Conservation (phyloP, 2,113 vertebrate species). For the Anolis sagrei region DNA sequence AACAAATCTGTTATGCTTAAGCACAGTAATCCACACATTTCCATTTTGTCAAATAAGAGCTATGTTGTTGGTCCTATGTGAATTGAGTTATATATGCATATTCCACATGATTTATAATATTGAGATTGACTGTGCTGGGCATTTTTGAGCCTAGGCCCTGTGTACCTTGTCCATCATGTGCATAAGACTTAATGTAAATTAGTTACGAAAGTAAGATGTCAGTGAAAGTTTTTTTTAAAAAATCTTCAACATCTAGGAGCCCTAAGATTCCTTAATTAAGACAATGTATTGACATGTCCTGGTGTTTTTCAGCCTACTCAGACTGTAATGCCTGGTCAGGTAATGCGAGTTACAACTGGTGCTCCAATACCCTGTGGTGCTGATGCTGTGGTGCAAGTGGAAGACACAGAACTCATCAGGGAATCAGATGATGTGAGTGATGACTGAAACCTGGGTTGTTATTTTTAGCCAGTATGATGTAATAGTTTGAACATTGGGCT, state of each 20-base stretch:
- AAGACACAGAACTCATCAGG: constrained; percentile 97
- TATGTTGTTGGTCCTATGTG: too few species aligned
- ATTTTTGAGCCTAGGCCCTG: background rate
- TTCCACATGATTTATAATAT: background rate
- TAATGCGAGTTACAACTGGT: constrained; percentile 98
- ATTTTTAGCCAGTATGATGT: background rate
- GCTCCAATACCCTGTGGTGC: constrained; percentile 99
- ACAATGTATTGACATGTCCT: constrained; percentile 32
- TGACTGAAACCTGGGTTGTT: constrained; percentile 34
- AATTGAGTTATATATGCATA: too few species aligned
- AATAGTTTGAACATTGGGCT: too few species aligned
- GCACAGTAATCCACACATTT: too few species aligned
- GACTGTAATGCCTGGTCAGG: constrained; percentile 99
- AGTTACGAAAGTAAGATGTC: background rate
- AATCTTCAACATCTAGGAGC: background rate
- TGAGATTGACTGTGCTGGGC: background rate
- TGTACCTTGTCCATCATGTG: background rate
- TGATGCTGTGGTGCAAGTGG: constrained; percentile 97
- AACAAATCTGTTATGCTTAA: too few species aligned
- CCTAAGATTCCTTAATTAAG: constrained; percentile 10
- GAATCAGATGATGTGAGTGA: constrained; percentile 96
- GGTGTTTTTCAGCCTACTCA: constrained; percentile 89
- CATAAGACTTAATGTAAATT: background rate
- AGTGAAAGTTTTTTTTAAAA: background rate
- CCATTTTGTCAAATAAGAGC: too few species aligned